Percentiles rank a stretch among this genome's conserved stretches.
Conservation (phyloP, 2,797 vertebrate species). For the Syncerus caffer region DNA sequence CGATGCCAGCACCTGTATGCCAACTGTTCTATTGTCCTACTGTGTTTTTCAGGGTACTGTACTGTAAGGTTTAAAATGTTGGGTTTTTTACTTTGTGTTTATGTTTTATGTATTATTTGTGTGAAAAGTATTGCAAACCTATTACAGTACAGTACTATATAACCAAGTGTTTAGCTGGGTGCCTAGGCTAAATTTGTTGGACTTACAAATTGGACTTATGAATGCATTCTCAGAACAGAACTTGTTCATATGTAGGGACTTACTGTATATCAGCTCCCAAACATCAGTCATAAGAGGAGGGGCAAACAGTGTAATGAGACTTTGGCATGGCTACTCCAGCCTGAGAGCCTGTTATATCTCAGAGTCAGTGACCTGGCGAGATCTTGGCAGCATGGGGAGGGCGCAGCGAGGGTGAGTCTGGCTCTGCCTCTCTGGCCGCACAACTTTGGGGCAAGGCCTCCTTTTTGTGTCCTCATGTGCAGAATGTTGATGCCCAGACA, state of each 20-base stretch:
- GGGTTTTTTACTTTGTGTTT: background rate
- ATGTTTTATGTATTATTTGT: background rate
- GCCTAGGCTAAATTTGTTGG: background rate
- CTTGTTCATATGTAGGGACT: background rate
- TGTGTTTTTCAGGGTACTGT: background rate
- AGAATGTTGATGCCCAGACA: background rate
- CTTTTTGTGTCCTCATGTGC: background rate
- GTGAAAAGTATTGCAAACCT: background rate
- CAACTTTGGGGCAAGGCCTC: background rate
- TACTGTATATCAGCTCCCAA: background rate
- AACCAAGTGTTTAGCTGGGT: background rate
- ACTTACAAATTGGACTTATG: background rate
- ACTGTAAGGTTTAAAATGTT: background rate
- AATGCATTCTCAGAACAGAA: background rate
- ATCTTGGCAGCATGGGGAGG: background rate
- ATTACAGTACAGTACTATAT: background rate
- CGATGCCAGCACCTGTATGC: background rate
- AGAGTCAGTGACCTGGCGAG: background rate
- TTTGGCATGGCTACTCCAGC: background rate
- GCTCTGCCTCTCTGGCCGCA: background rate
- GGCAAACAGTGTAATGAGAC: background rate
- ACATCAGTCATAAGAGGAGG: background rate
- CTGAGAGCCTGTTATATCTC: fast-evolving
- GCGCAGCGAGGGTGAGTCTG: background rate
- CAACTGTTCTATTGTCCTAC: background rate